These are phyloP conservation scores for Sparidentex hasta DNA, from an alignment of 2,797 vertebrate species.

Conservation along the genomic window DNA sequence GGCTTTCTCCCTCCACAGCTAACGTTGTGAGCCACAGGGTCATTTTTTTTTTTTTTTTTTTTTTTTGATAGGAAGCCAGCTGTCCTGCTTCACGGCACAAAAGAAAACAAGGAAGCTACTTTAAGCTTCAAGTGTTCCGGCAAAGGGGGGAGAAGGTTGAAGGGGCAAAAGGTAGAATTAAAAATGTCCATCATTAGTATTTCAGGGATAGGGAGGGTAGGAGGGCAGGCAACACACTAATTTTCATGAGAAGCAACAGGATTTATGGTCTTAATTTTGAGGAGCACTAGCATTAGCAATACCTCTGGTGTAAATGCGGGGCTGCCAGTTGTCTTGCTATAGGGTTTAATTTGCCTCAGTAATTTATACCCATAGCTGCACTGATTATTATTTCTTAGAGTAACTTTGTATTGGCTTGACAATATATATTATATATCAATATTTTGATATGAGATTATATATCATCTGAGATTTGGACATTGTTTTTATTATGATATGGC, in stretches of 20 bases:
- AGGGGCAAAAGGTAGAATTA: background rate
- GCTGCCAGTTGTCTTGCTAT: background rate
- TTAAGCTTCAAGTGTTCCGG: background rate
- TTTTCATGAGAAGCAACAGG: slow-evolving; percentile 8
- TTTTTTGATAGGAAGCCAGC: background rate
- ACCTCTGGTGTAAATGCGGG: slow-evolving; percentile 2
- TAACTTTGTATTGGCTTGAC: too few species aligned
- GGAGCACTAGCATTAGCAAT: slow-evolving; percentile 9
- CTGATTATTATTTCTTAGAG: slow-evolving; percentile 7
- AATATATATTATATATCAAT: too few species aligned
- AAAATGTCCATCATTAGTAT: background rate
- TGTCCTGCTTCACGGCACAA: background rate
- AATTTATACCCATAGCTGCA: slow-evolving; percentile 11
- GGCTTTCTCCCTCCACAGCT: background rate
- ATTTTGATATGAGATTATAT: too few species aligned
- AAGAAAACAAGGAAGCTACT: background rate
- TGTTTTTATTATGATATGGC: too few species aligned
- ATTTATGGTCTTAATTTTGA: slow-evolving; percentile 54
- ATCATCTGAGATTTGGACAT: too few species aligned
- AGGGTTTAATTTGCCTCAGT: background rate
- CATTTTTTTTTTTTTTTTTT: too few species aligned
- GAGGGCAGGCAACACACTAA: slow-evolving; percentile 5
- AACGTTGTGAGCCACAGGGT: background rate
- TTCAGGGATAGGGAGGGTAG: background rate
- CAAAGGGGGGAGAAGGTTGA: background rate